phyloP scores from a whole-genome alignment of 2,888 invertebrate genomes.

The Oligia latruncula region DNA sequence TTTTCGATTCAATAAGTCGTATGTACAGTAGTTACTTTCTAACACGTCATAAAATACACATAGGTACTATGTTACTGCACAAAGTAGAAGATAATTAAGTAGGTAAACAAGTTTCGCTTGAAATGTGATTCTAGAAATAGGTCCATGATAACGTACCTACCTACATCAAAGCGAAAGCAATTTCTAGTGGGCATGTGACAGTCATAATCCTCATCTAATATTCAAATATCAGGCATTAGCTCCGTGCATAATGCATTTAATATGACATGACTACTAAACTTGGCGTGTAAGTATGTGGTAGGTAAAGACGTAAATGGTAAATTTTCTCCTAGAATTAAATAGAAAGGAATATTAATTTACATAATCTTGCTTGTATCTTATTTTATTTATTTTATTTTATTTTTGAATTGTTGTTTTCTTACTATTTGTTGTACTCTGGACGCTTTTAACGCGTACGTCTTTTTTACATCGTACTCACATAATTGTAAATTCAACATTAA shows the following conservation, averaged over 20 bases:
- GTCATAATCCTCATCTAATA: conserved; percentile 55
- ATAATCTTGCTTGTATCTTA: background rate
- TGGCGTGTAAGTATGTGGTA: conserved; percentile 1
- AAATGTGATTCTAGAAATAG: conserved; percentile 34
- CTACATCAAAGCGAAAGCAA: conserved; percentile 34
- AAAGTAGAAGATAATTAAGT: background rate
- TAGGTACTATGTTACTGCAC: background rate
- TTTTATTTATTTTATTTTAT: no score
- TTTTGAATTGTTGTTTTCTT: no score
- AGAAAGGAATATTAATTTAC: background rate
- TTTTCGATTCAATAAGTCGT: background rate
- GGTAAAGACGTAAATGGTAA: conserved; percentile 11
- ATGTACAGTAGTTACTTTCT: background rate
- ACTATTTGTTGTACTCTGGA: no score
- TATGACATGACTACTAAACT: conserved; percentile 43
- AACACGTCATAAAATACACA: background rate
- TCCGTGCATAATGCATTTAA: conserved; percentile 38
- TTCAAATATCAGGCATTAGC: conserved; percentile 47
- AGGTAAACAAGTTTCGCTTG: conserved; percentile 1
- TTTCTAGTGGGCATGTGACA: conserved; percentile 42
- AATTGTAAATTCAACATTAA: no score
- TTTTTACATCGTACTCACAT: no score
- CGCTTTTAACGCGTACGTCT: no score
- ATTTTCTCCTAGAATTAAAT: conserved; percentile 11
- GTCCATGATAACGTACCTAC: background rate